A percentile compares a stretch with the other conserved stretches of the same genome.
These are phyloP conservation scores for Drosophila azteca DNA, from an alignment of 1,140 invertebrate species.

Conservation along the genomic window DNA sequence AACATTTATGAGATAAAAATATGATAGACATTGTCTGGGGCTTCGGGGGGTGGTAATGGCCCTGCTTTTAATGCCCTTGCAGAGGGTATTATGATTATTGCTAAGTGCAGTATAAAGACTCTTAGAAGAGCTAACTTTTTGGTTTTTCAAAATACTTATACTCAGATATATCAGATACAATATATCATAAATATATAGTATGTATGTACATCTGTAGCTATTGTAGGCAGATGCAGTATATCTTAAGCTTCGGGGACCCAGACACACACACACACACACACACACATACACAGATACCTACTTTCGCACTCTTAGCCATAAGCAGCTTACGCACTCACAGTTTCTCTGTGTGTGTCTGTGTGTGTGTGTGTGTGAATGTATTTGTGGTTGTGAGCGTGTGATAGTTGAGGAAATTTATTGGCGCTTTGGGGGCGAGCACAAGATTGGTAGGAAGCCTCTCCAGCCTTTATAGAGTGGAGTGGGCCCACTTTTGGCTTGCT, in stretches of 20 bases:
- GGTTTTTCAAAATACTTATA: no score
- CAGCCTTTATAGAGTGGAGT: neutral
- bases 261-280: conserved; percentile 52
- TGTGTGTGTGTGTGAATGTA: neutral
- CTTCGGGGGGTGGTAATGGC: neutral
- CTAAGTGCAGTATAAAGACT: no score
- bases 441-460: neutral
- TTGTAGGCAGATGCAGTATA: no score
- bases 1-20: conserved; percentile 60
- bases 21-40: conserved; percentile 47
- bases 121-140: no score
- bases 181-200: no score
- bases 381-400: conserved; percentile 58
- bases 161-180: no score
- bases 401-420: conserved; percentile 81
- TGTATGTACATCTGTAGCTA: no score
- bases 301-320: conserved; percentile 40
- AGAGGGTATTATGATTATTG: no score
- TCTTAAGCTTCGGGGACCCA: neutral
- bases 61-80: conserved; percentile 18
- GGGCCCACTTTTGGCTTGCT: no score
- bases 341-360: conserved; percentile 35
- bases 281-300: conserved; percentile 38
- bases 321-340: conserved; percentile 67
- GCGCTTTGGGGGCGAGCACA: conserved; percentile 58